Conservation (phyloP, 2,113 vertebrate species). For the Nansenia antarctica region DNA sequence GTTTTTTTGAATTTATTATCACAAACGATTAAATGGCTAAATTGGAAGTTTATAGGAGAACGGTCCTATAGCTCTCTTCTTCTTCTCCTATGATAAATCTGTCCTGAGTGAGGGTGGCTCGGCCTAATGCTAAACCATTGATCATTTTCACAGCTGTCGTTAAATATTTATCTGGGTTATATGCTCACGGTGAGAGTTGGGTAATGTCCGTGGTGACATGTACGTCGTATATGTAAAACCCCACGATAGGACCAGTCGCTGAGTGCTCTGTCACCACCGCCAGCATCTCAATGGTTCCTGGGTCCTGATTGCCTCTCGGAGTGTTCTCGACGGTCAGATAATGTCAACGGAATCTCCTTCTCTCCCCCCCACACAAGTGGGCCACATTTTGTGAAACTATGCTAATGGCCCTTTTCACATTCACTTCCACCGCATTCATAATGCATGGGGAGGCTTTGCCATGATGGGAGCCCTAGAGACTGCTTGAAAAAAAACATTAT, state of each 20-base stretch:
- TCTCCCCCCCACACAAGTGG: background rate
- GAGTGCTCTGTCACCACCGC: background rate
- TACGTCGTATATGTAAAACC: slow-evolving; percentile 40
- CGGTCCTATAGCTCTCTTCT: slow-evolving; percentile 27
- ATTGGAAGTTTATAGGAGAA: slow-evolving; percentile 28
- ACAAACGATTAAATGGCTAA: slow-evolving; percentile 30
- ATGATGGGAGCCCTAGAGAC: slow-evolving; percentile 21
- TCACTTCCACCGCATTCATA: slow-evolving; percentile 13
- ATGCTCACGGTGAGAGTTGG: slow-evolving; percentile 48
- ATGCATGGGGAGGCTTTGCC: slow-evolving; percentile 22
- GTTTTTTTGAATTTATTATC: no score
- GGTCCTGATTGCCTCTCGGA: background rate
- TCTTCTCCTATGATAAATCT: slow-evolving; percentile 51
- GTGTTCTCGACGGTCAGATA: slow-evolving; percentile 9
- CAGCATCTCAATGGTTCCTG: background rate
- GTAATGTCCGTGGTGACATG: slow-evolving; percentile 31
- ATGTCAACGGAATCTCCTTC: background rate
- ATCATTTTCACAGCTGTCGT: slow-evolving; percentile 58
- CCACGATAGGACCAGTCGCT: slow-evolving; percentile 23
- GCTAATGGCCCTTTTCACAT: background rate
- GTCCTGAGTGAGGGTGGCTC: slow-evolving; percentile 10
- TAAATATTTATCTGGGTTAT: slow-evolving; percentile 64
- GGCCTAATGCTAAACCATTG: slow-evolving; percentile 48
- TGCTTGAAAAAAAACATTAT: slow-evolving; percentile 33
- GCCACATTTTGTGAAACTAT: background rate